These are phyloP conservation scores for Mimumesa dahlbomi DNA, from an alignment of 2,888 invertebrate genomes.

Conservation along the genomic window DNA sequence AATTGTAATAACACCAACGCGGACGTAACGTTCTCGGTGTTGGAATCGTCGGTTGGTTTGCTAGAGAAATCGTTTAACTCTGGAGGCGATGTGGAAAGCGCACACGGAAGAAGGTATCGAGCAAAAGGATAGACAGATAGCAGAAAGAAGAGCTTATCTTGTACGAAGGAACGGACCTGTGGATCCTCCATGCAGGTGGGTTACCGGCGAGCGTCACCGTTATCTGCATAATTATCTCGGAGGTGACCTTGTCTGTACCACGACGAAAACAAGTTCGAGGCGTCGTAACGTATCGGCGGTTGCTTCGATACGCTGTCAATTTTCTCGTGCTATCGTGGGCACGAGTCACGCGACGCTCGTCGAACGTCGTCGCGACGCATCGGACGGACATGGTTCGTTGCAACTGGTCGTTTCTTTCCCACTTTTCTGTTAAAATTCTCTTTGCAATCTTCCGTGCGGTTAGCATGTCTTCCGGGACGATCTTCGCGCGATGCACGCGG, in stretches of 20 bases:
- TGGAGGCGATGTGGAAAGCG: neutral
- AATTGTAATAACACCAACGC: neutral
- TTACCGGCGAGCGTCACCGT: conserved; percentile 44
- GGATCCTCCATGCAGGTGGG: conserved; percentile 48
- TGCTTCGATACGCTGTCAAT: conserved; percentile 41
- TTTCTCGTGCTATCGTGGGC: conserved; percentile 21
- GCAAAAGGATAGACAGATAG: conserved; percentile 5
- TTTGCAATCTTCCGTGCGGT: conserved; percentile 44
- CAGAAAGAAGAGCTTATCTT: conserved; percentile 32
- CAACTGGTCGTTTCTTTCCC: no score
- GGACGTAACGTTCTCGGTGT: neutral
- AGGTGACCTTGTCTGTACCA: conserved; percentile 53
- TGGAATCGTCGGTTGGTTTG: neutral
- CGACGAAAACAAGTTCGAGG: conserved; percentile 49
- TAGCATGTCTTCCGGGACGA: conserved; percentile 46
- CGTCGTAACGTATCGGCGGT: conserved; percentile 45
- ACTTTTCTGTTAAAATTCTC: conserved; percentile 15
- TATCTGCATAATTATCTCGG: conserved; percentile 57
- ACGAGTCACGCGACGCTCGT: conserved; percentile 4
- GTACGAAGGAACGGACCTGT: conserved; percentile 59
- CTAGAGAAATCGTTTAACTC: neutral
- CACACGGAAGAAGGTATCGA: conserved; percentile 15
- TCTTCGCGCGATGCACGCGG: conserved; percentile 49
- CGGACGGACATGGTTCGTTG: no score
- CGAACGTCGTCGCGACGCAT: conserved; percentile 3